Evolutionary conservation across 2,113 vertebrate genomes (phyloP), one percentile per base, ranked within the genome.

Genomic region (Nematolebias whitei): DNA sequence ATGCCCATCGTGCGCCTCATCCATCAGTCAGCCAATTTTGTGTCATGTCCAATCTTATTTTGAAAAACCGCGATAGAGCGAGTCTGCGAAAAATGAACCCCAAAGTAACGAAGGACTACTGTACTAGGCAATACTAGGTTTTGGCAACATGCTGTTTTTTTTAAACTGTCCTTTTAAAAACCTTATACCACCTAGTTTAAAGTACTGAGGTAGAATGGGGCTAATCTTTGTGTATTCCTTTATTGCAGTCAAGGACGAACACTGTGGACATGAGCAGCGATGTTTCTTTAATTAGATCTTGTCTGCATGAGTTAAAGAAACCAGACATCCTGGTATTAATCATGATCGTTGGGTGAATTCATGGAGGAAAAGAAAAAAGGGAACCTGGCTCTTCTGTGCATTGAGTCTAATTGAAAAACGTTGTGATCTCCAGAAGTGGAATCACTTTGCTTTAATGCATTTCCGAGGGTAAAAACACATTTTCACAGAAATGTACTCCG

Each of bases 201-300:
- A 48, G n/a, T 51, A 5, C 44, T 47, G 13, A 45, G 38, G 41
- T 0, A 14, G 9, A 52, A 2, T 39, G 11, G n/a, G 40, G 11
- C 38, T 24, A 63, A 61, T 1, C 32, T 22, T 32, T 14, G 23
- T n/a, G 11, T 24, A 8, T 50, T 45, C 20, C 6, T 49, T 40
- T 20, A 53, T 5, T 43, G 9, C 6, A 63, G 38, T n/a, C 1
- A 0, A n/a, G 10, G 48, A 29, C 24, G 41, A 71, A 35, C 38
- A 26, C 19, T 63, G 23, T 2, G 1, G 12, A 50, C 35, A 57
- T 24, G 50, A 73, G 29, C 23, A 68, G 59, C 15, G 26, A 59
- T 22, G 43, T 47, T 59, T 35, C 49, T 60, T 76, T 80, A 54
- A 71, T 76, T 43, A 64, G 18, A 38, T 22, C 16, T n/a, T 47